These are phyloP conservation scores for Pandemis heparana DNA, from an alignment of 2,888 invertebrate species.

Conservation along the genomic window DNA sequence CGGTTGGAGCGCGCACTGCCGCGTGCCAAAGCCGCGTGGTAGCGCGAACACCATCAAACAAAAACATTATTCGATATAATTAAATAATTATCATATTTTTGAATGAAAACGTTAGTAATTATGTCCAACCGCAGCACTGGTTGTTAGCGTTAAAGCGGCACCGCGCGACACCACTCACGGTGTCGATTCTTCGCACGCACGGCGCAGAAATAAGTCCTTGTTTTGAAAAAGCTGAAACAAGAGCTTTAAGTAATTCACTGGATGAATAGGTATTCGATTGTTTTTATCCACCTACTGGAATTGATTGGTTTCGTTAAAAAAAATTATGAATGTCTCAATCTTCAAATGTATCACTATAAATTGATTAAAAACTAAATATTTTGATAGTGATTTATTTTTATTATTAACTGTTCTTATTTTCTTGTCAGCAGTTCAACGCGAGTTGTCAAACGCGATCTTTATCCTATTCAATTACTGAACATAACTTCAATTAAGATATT, in stretches of 20 bases:
- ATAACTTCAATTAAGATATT: not conserved
- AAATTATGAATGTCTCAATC: not conserved
- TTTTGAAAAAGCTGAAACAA: not conserved
- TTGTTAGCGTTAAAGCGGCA: not conserved
- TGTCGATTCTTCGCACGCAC: not conserved
- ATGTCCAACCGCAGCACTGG: not conserved
- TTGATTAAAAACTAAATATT: no score
- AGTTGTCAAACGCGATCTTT: not conserved
- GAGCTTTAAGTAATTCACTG: no score
- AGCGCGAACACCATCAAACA: not conserved
- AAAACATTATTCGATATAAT: not conserved
- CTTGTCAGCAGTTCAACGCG: not conserved
- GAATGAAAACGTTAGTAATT: not conserved
- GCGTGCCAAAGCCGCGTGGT: conserved; percentile 12
- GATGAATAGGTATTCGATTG: no score
- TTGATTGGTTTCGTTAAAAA: not conserved
- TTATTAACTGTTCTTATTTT: not conserved
- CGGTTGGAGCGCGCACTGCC: conserved; percentile 49
- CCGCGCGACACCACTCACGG: not conserved
- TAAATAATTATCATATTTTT: not conserved
- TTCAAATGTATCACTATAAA: no score
- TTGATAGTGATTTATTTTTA: no score
- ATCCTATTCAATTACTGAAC: not conserved
- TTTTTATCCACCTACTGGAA: not conserved
- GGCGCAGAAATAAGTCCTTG: not conserved